Base-by-base conservation (phyloP, 1,140 invertebrate genomes). In the Batillaria attramentaria region DNA sequence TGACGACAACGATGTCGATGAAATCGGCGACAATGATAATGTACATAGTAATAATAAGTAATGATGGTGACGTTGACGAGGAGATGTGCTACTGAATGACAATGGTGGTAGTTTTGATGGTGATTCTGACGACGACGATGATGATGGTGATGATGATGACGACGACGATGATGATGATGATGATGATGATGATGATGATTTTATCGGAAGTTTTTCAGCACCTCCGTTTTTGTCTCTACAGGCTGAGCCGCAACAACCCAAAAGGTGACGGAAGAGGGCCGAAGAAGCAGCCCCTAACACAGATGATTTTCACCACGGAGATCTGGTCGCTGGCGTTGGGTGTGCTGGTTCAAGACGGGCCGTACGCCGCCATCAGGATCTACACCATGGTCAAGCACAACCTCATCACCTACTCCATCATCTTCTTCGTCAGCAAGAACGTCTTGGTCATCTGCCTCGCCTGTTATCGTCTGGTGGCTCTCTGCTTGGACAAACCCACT, bases 361-460 rank as follows among this genome's bases (percentile, higher is more conserved):
- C 78, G 0, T 79, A 65, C 70, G 50, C 39, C n/a, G 41, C 39
- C 10, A 70, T 79, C 3, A 50, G 78, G 13, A 57, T 79, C 24
- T 79, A 62, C 62, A 66, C 70, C 13, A 6, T 79, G 50, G 42
- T 74, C 24, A 43, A 73, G 70, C 57, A 73, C 0, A 93, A 94
- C 74, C 96, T 97, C 28, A 94, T 97, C 72, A 96, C 95, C 81
- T 97, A 97, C 86, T 96, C 96, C 94, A 97, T 96, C 83, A 86
- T 97, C 35, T 97, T 97, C 89, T 97, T 97, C 90, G 96, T 96
- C 83, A 95, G 95, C 89, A 95, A 96, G 87, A 96, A 96, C 83
- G 94, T 95, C 2, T 90, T 96, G 84, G 95, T 97, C 18, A 95
- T 97, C 80, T 87, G 95, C 2, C 90, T 97, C 13, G 50, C 80